A percentile compares a stretch with the other conserved stretches of the same genome.
phyloP scores from a whole-genome alignment of 2,113 vertebrate genomes.

The Phylloscopus trochiloides region DNA sequence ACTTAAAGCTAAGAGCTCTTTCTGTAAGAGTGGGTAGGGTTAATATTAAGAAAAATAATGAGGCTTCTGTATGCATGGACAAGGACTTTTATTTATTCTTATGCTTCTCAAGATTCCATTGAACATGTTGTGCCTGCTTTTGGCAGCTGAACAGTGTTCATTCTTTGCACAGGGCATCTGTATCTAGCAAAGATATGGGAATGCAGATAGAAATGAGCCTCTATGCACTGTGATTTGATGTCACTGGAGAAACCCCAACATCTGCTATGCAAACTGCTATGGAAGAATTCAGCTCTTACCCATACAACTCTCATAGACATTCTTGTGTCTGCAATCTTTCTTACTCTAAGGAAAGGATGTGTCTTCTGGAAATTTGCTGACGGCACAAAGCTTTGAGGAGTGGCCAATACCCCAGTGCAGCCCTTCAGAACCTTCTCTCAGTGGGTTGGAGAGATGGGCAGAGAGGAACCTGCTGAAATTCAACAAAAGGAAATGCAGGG shows the following conservation, averaged over 20 bases:
- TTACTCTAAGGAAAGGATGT: neutral
- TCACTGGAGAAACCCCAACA: neutral
- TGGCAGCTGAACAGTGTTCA: neutral
- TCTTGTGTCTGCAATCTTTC: neutral
- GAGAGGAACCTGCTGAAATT: neutral
- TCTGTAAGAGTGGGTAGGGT: neutral
- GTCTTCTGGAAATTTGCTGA: neutral
- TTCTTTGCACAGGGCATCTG: neutral
- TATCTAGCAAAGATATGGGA: neutral
- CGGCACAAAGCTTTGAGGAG: neutral
- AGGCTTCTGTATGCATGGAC: neutral
- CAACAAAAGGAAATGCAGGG: neutral
- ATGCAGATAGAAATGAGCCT: neutral
- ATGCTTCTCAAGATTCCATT: neutral
- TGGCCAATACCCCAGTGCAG: neutral
- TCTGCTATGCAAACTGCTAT: neutral
- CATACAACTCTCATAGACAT: neutral
- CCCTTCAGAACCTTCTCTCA: neutral
- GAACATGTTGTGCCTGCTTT: neutral
- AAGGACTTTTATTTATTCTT: neutral
- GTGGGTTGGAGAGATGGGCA: neutral
- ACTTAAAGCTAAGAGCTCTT: neutral
- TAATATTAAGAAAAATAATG: neutral
- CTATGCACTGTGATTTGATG: neutral
- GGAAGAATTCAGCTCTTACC: neutral